phyloP scores from a whole-genome alignment of 2,888 invertebrate genomes.

The Hoplodrina blanda region DNA sequence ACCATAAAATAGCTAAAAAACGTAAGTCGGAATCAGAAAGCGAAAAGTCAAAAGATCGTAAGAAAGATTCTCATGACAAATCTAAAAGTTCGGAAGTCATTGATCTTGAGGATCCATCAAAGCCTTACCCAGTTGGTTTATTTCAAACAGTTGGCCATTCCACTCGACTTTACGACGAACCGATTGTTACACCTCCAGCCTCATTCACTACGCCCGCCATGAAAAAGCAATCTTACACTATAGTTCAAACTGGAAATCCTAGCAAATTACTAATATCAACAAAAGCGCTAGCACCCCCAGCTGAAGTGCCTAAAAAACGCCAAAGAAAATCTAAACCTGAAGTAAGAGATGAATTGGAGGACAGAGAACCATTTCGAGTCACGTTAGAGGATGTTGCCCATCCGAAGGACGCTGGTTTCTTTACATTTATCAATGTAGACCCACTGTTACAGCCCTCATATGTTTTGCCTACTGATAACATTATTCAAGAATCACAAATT shows the following conservation, averaged over 20 bases:
- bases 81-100: conserved; percentile 62
- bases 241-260: conserved; percentile 86
- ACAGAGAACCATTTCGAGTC: conserved; percentile 74
- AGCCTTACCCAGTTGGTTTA: conserved; percentile 86
- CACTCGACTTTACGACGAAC: conserved; percentile 59
- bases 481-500: conserved; percentile 87
- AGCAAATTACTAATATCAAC: conserved; percentile 87
- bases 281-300: conserved; percentile 73
- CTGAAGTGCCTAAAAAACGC: conserved; percentile 75
- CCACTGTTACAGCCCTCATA: conserved; percentile 84
- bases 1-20: conserved; percentile 50
- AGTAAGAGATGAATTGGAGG: conserved; percentile 32
- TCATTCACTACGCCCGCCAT: conserved; percentile 81
- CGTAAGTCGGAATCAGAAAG: conserved; percentile 46
- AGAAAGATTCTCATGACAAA: conserved; percentile 36
- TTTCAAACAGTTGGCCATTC: conserved; percentile 79
- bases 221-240: conserved; percentile 86
- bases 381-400: conserved; percentile 75
- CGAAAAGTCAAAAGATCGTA: conserved; percentile 41
- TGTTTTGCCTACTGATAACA: conserved; percentile 84
- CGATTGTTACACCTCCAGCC: conserved; percentile 54
- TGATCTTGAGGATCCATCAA: conserved; percentile 66
- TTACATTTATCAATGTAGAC: conserved; percentile 87
- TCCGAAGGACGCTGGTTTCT: conserved; percentile 78
- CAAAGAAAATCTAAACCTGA: conserved; percentile 70